phyloP scores from a whole-genome alignment of 2,797 vertebrate species.

The Macrochelys suwanniensis region DNA sequence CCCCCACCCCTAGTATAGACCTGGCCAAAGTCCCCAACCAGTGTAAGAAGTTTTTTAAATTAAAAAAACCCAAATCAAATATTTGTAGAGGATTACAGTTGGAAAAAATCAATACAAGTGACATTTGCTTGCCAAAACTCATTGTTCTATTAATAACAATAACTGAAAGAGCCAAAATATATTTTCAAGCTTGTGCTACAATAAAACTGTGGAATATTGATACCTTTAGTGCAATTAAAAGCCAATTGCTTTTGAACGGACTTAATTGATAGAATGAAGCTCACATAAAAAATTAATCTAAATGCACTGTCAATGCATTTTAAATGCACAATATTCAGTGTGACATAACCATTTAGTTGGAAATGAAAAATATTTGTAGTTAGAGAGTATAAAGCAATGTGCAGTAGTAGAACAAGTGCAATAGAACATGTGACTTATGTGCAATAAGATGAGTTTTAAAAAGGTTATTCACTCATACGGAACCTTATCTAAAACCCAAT shows the following conservation, averaged over 20 bases:
- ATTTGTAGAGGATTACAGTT: not conserved
- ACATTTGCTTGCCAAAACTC: not conserved
- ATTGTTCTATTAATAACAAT: not conserved
- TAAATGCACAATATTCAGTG: slow-evolving; percentile 16
- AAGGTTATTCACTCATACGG: not conserved
- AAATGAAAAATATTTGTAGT: slow-evolving; percentile 5
- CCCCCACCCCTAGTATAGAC: no score
- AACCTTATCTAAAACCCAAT: not conserved
- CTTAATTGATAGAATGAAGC: slow-evolving; percentile 17
- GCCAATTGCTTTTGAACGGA: not conserved
- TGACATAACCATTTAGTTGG: not conserved
- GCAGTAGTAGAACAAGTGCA: not conserved
- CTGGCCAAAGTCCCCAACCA: not conserved
- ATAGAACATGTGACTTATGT: not conserved
- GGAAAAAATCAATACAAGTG: not conserved
- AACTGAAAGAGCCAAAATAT: not conserved
- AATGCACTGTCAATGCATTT: slow-evolving; percentile 22
- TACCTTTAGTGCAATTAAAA: slow-evolving; percentile 1
- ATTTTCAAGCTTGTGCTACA: not conserved
- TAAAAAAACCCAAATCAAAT: not conserved
- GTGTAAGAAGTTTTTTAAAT: not conserved
- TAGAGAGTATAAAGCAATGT: not conserved
- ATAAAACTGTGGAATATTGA: not conserved
- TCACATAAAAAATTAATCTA: slow-evolving; percentile 10
- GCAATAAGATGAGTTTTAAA: not conserved